Evolutionary conservation across 1,140 invertebrate genomes (phyloP).

Genomic region (Achroia grisella): DNA sequence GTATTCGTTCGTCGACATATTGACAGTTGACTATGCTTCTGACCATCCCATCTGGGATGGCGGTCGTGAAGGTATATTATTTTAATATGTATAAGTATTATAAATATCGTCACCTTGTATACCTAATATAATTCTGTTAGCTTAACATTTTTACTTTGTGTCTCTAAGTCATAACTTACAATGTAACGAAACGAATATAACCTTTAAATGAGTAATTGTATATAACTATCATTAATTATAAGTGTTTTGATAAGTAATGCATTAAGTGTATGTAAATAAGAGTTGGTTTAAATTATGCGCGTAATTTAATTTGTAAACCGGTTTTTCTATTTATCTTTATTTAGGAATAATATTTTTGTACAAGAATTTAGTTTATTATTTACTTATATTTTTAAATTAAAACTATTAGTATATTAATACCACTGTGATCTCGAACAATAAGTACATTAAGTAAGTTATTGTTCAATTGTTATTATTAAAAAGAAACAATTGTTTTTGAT

Average conservation of each 20-base stretch:
- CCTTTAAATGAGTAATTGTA: too few relatives aligned
- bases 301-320: conserved; percentile 3
- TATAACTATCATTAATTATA: too few relatives aligned
- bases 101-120: conserved; percentile 5
- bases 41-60: too few relatives aligned
- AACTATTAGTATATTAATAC: conserved; percentile 1
- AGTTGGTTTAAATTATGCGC: conserved; percentile 2
- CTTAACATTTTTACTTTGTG: conserved; percentile 1
- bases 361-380: background rate
- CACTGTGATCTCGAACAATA: conserved; percentile 41
- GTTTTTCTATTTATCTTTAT: conserved; percentile 4
- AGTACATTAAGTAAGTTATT: conserved; percentile 40
- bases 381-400: too few relatives aligned
- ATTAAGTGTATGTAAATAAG: conserved; percentile 4
- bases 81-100: too few relatives aligned
- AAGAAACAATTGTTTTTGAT: conserved; percentile 4
- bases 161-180: conserved; percentile 5
- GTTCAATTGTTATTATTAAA: conserved; percentile 17
- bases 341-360: background rate
- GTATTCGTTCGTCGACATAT: too few relatives aligned
- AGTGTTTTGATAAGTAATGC: background rate
- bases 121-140: background rate
- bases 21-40: too few relatives aligned
- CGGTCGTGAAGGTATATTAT: too few relatives aligned
- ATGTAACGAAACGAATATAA: too few relatives aligned